Evolutionary conservation across 2,797 vertebrate species (phyloP).

Genomic region (Oreochromis grahami): DNA sequence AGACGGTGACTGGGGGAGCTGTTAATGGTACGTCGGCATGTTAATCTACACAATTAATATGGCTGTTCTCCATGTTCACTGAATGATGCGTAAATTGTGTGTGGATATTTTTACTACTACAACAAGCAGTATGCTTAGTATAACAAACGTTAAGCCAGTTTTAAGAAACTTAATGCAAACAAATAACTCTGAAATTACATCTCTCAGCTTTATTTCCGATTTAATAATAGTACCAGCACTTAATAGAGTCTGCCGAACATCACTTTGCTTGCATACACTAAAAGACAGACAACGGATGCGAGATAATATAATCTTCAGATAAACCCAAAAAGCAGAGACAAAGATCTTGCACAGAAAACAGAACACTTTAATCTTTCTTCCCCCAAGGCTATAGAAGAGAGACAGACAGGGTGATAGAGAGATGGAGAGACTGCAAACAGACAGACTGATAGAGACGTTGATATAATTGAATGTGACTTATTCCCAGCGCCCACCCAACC

Average conservation of each 20-base stretch:
- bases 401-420: conserved; percentile 35
- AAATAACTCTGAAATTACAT: background rate
- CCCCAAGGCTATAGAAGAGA: conserved; percentile 47
- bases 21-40: background rate
- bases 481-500: conserved; percentile 67
- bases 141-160: background rate
- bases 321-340: conserved; percentile 67
- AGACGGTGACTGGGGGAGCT: background rate
- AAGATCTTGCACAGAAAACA: conserved; percentile 69
- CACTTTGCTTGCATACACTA: conserved; percentile 43
- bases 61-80: background rate
- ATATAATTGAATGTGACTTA: conserved; percentile 83
- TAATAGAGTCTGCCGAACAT: conserved; percentile 46
- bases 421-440: conserved; percentile 48
- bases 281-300: conserved; percentile 48
- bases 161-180: background rate
- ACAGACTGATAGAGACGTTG: conserved; percentile 76
- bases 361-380: conserved; percentile 67
- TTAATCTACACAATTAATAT: background rate
- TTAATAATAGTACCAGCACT: conserved; percentile 36
- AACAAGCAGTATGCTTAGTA: background rate
- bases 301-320: conserved; percentile 66
- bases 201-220: conserved; percentile 12
- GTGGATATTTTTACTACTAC: background rate
- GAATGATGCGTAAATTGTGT: background rate